Base-by-base conservation (phyloP, 2,888 invertebrate genomes). In the Bimastos eiseni region DNA sequence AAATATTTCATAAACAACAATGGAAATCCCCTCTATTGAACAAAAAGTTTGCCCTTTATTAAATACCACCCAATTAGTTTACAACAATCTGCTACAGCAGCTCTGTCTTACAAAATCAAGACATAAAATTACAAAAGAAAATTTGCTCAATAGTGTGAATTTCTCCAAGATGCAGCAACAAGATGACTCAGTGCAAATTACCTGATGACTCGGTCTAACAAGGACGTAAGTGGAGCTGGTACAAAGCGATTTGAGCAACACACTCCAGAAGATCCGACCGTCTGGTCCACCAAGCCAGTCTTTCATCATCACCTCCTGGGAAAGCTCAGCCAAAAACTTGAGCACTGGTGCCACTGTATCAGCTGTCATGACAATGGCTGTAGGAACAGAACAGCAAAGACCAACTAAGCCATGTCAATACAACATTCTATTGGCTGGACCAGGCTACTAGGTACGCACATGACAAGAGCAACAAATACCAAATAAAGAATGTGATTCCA, bases 231-330 rank as follows among this genome's bases (percentile, higher is more conserved):
- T 38, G 84, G 83, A 37, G 49, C 86, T 90, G 37, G 89, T 93
- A 92, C 95, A 95, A 92, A 95, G 96, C 94, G 97, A 96, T 91
- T 96, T 96, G 21, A 98, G 96, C 92, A 98, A 95, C 8, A 97
- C 97, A 89, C 97, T 96, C 98, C 98, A 98, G 95, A 98, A 98
- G n/a, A 96, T 96, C 5, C 97, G 96, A 17, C 98, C 98, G 92
- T 97, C 97, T 89, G 96, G 95, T 0, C 96, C 96, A 30, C 98
- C 98, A 89, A 98, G 96, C 98, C 98, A 98, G 95, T 97, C 97
- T 93, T 97, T 97, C 96, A 98, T 97, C 92, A 96, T 96, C 11
- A 93, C 92, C 91, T 97, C 98, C 37, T 97, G 96, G 94, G 97
- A 97, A 91, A 98, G 96, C 92, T 97, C 97, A 0, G 97, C 96